Base-by-base conservation (phyloP, 2,888 invertebrate species). In the Nymphalis c-album region DNA sequence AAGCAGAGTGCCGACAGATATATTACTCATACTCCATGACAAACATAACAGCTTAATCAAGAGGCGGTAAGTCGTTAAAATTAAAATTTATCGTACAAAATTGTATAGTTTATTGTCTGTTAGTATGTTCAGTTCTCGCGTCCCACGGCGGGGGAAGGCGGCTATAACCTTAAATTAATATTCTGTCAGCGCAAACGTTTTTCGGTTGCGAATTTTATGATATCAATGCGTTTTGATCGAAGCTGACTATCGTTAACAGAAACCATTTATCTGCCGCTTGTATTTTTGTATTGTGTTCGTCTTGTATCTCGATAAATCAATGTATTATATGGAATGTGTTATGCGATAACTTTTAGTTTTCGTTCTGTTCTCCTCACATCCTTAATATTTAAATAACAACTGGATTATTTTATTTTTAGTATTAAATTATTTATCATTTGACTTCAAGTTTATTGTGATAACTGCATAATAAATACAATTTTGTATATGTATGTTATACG, bases 141-240 rank as follows among this genome's bases (percentile, higher is more conserved):
- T 80, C 76, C 73, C 80, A 70, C 85, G 78, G 81, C 84, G 79
- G 87, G 86, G 86, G 83, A 75, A 76, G 71, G 70, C 68, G 72
- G 78, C 77, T 78, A 85, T 85, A 85, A 83, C 80, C 80, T 85
- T 80, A 86, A 88, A 90, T 90, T 91, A 90, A 90, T 90, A 90
- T 87, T 87, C 88, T 87, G 88, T 89, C 87, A 82, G 82, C 86
- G 83, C 79, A 85, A 83, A 76, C 83, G 84, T 83, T 82, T 87
- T 89, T 89, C 78, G 87, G 77, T 77, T 76, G 76, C 79, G 77
- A 84, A 81, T 80, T 87, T 88, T 88, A 87, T 84, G 84, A 85
- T 88, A 87, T 88, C 84, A 78, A 77, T 74, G 75, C 77, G 77
- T 77, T 80, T 77, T 76, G 80, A 87, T 87, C 63, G 57, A 67